phyloP scores from a whole-genome alignment of 1,140 invertebrate species.

The Archivesica marissinica region DNA sequence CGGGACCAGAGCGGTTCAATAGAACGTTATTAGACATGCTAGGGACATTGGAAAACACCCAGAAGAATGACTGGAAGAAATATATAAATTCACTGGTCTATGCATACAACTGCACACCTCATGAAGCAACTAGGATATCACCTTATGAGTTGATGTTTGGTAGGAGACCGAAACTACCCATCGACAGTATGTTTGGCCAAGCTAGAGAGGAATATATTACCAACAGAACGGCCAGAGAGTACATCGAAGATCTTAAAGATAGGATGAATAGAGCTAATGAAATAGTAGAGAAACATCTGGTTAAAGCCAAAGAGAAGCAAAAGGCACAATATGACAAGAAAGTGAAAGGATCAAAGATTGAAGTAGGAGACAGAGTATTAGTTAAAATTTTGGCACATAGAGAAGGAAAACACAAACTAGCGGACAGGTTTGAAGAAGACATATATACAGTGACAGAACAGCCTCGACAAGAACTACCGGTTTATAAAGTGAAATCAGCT shows the following conservation, averaged over 20 bases:
- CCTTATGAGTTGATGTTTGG: conserved; percentile 62
- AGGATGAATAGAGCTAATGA: conserved; percentile 11
- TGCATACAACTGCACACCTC: conserved; percentile 61
- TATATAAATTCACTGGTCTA: conserved; percentile 45
- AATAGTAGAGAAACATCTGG: conserved; percentile 37
- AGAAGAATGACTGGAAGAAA: conserved; percentile 55
- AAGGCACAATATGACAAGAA: conserved; percentile 41
- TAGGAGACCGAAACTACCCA: conserved; percentile 32
- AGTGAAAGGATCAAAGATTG: conserved; percentile 14
- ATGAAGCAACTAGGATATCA: conserved; percentile 52
- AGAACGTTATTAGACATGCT: conserved; percentile 52
- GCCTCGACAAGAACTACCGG: conserved; percentile 23
- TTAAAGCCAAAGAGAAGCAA: not conserved
- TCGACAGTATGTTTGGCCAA: conserved; percentile 46
- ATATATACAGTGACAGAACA: conserved; percentile 12
- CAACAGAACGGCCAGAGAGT: conserved; percentile 6
- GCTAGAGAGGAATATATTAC: not conserved
- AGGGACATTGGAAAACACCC: conserved; percentile 32
- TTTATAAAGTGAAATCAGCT: conserved; percentile 29
- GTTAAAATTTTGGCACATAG: conserved; percentile 24
- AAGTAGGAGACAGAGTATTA: conserved; percentile 38
- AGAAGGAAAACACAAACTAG: conserved; percentile 45
- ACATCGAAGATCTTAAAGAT: conserved; percentile 35
- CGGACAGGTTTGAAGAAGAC: conserved; percentile 23
- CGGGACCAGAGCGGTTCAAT: conserved; percentile 30